A percentile compares a stretch with the other conserved stretches of the same genome.
Conservation (phyloP, 2,888 invertebrate genomes). For the Bruchidius siliquastri region DNA sequence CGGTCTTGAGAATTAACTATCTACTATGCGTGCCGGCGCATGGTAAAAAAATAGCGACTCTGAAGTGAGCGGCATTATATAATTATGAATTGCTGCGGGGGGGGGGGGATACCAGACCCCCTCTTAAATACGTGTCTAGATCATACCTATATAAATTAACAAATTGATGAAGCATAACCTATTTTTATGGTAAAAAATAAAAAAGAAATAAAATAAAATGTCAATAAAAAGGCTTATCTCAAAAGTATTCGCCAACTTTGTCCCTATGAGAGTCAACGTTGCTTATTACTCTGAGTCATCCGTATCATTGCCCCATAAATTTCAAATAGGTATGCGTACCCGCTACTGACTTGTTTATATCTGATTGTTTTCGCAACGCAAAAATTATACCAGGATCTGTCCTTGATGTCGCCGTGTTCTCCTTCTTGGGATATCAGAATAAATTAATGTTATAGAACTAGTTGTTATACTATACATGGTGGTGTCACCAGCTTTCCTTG, state of each 20-base stretch:
- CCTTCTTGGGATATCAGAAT: not conserved
- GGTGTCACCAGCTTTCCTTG: not conserved
- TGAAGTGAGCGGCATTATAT: too few species aligned
- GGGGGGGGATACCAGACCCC: too few species aligned
- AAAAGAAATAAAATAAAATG: too few species aligned
- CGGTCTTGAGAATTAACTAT: too few species aligned
- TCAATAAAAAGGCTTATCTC: too few species aligned
- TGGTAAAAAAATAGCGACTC: too few species aligned
- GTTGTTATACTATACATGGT: not conserved
- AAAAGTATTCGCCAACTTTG: not conserved
- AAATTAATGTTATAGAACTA: not conserved
- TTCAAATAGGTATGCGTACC: not conserved
- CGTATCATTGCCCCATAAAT: not conserved
- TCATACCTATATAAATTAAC: too few species aligned
- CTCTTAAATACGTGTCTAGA: too few species aligned
- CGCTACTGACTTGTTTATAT: not conserved
- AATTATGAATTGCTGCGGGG: too few species aligned
- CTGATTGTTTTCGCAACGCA: not conserved
- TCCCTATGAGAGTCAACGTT: not conserved
- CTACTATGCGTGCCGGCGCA: too few species aligned
- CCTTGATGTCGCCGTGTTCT: not conserved
- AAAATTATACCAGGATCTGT: not conserved
- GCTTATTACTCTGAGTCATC: not conserved
- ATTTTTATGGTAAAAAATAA: too few species aligned
- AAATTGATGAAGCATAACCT: too few species aligned